A percentile compares a stretch with the other conserved stretches of the same genome.
These are phyloP conservation scores for Ophion slaviceki DNA, from an alignment of 2,888 invertebrate genomes.

Conservation along the genomic window DNA sequence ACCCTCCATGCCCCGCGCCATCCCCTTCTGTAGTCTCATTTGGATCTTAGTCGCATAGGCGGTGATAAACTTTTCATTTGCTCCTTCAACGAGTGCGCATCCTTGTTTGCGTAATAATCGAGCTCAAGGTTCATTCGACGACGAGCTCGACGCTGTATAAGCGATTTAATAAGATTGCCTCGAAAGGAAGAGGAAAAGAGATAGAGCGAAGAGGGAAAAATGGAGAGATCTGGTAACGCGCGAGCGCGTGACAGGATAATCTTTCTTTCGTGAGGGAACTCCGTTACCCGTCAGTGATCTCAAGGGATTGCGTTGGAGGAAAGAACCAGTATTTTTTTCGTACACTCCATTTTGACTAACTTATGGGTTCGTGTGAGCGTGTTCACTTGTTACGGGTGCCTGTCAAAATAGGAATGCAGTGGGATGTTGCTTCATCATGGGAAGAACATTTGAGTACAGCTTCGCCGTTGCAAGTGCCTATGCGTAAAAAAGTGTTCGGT, in stretches of 20 bases:
- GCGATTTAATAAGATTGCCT: not conserved
- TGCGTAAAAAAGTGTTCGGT: not conserved
- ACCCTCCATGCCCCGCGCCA: not conserved
- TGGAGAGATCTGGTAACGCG: constrained; percentile 26
- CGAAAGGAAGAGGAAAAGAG: not conserved
- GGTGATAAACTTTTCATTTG: not conserved
- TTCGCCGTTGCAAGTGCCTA: constrained; percentile 25
- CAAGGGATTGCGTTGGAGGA: constrained; percentile 36
- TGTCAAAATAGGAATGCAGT: constrained; percentile 43
- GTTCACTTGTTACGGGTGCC: constrained; percentile 41
- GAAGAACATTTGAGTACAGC: constrained; percentile 22
- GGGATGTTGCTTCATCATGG: constrained; percentile 34
- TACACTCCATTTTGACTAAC: constrained; percentile 20
- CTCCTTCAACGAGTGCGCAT: not conserved
- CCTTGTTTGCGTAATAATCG: constrained; percentile 27
- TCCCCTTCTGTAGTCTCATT: constrained; percentile 30
- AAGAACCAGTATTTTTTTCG: constrained; percentile 31
- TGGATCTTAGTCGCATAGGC: not conserved
- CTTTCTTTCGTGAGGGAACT: constrained; percentile 25
- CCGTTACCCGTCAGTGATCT: constrained; percentile 20
- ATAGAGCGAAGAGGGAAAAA: not conserved
- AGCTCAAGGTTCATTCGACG: constrained; percentile 3
- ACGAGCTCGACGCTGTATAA: not conserved
- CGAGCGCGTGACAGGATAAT: constrained; percentile 59
- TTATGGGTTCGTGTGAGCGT: constrained; percentile 16